Conservation (phyloP, 2,113 vertebrate species). For the Talpa occidentalis region DNA sequence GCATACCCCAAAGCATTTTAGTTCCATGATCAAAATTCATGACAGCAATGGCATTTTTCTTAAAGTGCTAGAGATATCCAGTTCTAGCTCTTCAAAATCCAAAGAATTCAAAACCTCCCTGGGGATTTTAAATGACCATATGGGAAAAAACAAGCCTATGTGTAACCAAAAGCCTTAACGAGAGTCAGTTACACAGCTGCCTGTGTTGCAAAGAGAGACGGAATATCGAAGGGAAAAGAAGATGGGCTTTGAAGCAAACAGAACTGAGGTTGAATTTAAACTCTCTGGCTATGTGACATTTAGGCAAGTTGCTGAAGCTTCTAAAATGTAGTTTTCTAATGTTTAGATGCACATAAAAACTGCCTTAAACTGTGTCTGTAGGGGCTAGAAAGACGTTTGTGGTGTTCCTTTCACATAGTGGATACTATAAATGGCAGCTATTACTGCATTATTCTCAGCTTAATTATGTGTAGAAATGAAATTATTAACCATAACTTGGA, state of each 20-base stretch:
- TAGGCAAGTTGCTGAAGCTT: slow-evolving; percentile 4
- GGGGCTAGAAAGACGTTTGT: slow-evolving; percentile 8
- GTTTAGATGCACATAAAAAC: slow-evolving; percentile 2
- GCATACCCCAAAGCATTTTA: slow-evolving; percentile 48
- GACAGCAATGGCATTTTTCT: slow-evolving; percentile 47
- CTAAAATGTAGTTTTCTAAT: slow-evolving; percentile 38
- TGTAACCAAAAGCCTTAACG: slow-evolving; percentile 17
- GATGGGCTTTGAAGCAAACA: slow-evolving; percentile 21
- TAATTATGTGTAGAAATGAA: slow-evolving; percentile 61
- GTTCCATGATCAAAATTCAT: slow-evolving; percentile 50
- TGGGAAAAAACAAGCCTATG: not conserved
- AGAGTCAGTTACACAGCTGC: not conserved
- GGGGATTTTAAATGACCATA: slow-evolving; percentile 37
- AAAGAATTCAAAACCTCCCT: slow-evolving; percentile 34
- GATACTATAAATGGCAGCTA: slow-evolving; percentile 16
- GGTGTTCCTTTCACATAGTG: not conserved
- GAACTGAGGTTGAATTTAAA: slow-evolving; percentile 43
- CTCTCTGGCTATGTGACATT: slow-evolving; percentile 18
- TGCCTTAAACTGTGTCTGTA: not conserved
- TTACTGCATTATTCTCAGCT: slow-evolving; percentile 17
- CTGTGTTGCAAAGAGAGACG: slow-evolving; percentile 2
- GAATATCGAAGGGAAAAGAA: not conserved
- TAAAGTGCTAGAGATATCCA: slow-evolving; percentile 41
- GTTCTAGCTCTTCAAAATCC: slow-evolving; percentile 57
- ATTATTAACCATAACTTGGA: slow-evolving; percentile 43